Evolutionary conservation across 2,113 vertebrate species (phyloP).

Genomic region (Dicerorhinus sumatrensis): DNA sequence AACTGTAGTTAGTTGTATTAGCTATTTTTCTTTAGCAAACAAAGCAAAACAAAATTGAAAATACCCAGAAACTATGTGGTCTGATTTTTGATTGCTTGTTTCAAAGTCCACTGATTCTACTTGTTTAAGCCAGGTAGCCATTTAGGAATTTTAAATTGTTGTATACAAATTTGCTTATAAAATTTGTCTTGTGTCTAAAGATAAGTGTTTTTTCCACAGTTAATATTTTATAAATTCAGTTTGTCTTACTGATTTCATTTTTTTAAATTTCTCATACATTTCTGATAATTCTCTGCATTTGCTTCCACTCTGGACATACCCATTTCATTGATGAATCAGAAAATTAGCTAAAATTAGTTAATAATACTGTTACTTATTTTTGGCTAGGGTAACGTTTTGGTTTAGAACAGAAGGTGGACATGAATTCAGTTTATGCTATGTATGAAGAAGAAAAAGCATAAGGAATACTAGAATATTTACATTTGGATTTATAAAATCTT

Average conservation of each 20-base stretch:
- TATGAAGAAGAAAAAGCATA: neutral
- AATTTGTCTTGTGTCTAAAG: neutral
- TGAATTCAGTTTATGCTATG: conserved; percentile 6
- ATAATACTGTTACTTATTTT: conserved; percentile 17
- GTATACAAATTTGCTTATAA: neutral
- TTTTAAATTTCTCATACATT: neutral
- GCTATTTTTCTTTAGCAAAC: conserved; percentile 35
- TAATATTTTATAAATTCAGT: neutral
- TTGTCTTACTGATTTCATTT: neutral
- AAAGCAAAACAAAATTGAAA: conserved; percentile 47
- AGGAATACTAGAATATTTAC: neutral
- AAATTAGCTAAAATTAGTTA: conserved; percentile 36
- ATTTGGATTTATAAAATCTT: conserved; percentile 31
- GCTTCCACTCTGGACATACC: neutral
- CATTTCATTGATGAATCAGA: neutral
- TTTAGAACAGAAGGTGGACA: neutral
- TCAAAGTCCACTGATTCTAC: neutral
- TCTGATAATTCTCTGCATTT: conserved; percentile 26
- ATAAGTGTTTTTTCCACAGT: neutral
- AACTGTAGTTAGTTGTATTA: neutral
- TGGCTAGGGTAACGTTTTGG: neutral
- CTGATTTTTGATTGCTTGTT: conserved; percentile 22
- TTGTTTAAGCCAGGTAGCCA: neutral
- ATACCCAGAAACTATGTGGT: neutral
- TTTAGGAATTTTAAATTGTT: conserved; percentile 37